phyloP scores from a whole-genome alignment of 2,113 vertebrate species.

The Chunga burmeisteri region DNA sequence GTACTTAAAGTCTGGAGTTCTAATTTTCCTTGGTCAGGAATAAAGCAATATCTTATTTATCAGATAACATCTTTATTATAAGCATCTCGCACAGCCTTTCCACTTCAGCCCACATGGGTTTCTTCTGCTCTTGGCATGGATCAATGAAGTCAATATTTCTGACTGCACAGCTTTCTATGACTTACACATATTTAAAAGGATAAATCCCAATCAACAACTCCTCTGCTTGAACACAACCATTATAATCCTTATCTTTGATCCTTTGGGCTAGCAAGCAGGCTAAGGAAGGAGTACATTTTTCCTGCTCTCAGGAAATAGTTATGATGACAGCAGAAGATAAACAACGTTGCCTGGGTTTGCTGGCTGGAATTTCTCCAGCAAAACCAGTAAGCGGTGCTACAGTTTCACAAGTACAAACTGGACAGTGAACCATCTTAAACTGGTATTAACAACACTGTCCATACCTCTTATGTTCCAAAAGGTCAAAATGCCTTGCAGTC shows the following conservation, averaged over 20 bases:
- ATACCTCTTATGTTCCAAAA: not conserved
- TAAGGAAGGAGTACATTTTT: not conserved
- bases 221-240: constrained; percentile 45
- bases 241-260: constrained; percentile 71
- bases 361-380: constrained; percentile 39
- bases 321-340: not conserved
- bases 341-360: not conserved
- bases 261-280: constrained; percentile 42
- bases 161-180: constrained; percentile 63
- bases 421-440: not conserved
- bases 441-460: not conserved
- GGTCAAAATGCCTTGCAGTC: not conserved
- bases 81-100: constrained; percentile 42
- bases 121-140: constrained; percentile 62
- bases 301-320: not conserved
- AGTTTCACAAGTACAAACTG: constrained; percentile 27
- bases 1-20: not conserved
- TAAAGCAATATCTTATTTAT: not conserved
- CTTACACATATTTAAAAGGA: constrained; percentile 72
- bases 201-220: constrained; percentile 61
- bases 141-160: constrained; percentile 73
- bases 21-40: not conserved
- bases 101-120: constrained; percentile 31
- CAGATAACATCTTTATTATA: constrained; percentile 66
- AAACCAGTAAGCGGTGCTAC: constrained; percentile 65